phyloP scores from a whole-genome alignment of 64 coral and sea anemone species.

The Platygyra sinensis region DNA sequence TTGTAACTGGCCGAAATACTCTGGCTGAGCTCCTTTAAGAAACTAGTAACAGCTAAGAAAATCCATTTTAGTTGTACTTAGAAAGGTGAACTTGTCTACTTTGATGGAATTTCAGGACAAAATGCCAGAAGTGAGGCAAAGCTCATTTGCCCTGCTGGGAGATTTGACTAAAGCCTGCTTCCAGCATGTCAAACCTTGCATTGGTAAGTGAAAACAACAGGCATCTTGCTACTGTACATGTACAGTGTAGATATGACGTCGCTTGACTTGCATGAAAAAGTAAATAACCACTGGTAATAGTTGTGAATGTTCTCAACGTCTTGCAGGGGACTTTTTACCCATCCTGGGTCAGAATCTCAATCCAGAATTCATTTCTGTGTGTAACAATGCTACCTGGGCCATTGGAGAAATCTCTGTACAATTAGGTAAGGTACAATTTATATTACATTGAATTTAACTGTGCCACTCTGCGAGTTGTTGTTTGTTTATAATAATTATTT shows the following conservation, averaged over 20 bases:
- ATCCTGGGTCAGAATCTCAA: slow-evolving; percentile 96
- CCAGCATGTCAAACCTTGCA: slow-evolving; percentile 94
- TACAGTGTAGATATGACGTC: too few relatives aligned
- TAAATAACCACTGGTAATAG: not conserved
- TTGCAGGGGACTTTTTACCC: slow-evolving; percentile 90
- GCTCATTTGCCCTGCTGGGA: slow-evolving; percentile 96
- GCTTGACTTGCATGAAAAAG: not conserved
- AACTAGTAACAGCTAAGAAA: too few relatives aligned
- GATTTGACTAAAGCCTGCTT: slow-evolving; percentile 99
- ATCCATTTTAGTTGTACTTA: not conserved
- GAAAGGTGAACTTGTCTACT: not conserved
- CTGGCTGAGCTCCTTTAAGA: too few relatives aligned
- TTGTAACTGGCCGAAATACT: too few relatives aligned
- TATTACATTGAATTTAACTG: not conserved
- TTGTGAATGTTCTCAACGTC: not conserved
- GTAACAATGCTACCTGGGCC: slow-evolving; percentile 99
- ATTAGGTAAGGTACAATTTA: slow-evolving; percentile 39
- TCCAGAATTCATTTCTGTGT: slow-evolving; percentile 98
- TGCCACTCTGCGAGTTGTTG: too few relatives aligned
- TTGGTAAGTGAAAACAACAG: slow-evolving; percentile 64
- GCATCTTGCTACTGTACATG: not conserved
- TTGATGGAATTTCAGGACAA: slow-evolving; percentile 65
- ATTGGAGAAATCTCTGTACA: slow-evolving; percentile 94
- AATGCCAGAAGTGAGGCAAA: slow-evolving; percentile 98
- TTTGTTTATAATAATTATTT: too few relatives aligned